A percentile compares a stretch with the other conserved stretches of the same genome.
Evolutionary conservation across 2,113 vertebrate species (phyloP).

Genomic region (Kryptolebias marmoratus): DNA sequence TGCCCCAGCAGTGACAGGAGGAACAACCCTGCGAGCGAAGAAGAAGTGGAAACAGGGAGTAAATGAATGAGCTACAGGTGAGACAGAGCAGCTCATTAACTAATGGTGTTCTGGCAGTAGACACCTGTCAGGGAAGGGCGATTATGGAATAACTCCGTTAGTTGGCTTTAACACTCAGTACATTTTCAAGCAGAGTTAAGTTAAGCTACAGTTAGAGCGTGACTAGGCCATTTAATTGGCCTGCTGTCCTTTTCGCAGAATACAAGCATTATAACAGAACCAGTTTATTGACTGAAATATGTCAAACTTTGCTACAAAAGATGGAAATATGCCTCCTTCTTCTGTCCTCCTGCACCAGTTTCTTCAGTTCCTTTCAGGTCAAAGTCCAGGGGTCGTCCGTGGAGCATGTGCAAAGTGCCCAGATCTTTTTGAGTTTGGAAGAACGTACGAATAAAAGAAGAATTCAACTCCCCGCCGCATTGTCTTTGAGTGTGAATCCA

Average conservation of each 20-base stretch:
- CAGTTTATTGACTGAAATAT: conserved; percentile 3
- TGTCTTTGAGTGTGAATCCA: no score
- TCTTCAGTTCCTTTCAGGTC: background rate
- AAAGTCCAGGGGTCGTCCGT: background rate
- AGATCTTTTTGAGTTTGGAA: background rate
- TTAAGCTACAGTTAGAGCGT: background rate
- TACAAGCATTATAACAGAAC: background rate
- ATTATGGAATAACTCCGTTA: background rate
- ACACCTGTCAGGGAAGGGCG: conserved; percentile 16
- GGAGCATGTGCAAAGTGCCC: background rate
- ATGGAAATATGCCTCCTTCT: background rate
- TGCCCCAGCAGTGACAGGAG: conserved; percentile 30
- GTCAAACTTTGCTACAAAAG: background rate
- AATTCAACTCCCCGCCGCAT: no score
- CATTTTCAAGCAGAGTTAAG: conserved; percentile 5
- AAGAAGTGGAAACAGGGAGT: conserved; percentile 36
- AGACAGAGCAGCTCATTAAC: conserved; percentile 48
- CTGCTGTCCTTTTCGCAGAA: background rate
- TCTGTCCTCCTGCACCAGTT: background rate
- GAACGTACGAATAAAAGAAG: background rate
- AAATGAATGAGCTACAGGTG: conserved; percentile 56
- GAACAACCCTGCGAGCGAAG: conserved; percentile 26
- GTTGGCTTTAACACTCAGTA: background rate
- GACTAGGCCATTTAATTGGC: background rate
- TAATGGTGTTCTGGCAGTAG: conserved; percentile 29